Percentiles rank a stretch among this genome's conserved stretches.
Evolutionary conservation across 2,797 vertebrate species (phyloP).

Genomic region (Syndactyla subalaris): DNA sequence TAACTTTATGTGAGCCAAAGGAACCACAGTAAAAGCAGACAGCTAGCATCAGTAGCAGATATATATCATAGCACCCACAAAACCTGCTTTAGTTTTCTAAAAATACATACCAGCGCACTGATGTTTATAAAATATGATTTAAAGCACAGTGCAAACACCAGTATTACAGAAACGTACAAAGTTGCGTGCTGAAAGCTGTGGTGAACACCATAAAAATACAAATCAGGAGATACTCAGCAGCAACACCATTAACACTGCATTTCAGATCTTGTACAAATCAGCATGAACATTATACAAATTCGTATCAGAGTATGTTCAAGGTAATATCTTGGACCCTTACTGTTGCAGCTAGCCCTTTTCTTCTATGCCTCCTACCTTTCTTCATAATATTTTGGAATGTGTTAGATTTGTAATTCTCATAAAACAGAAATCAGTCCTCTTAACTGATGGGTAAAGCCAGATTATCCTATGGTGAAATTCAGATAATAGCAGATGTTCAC

Average conservation of each 20-base stretch:
- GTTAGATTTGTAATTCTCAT: not conserved
- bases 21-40: not conserved
- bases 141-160: not conserved
- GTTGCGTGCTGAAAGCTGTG: not conserved
- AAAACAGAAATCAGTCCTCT: not conserved
- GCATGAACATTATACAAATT: not conserved
- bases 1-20: not conserved
- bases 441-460: not conserved
- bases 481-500: slow-evolving; percentile 3
- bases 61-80: not conserved
- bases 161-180: not conserved
- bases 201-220: slow-evolving; percentile 6
- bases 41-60: not conserved
- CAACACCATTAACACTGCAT: not conserved
- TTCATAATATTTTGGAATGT: not conserved
- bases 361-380: not conserved
- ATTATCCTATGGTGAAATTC: not conserved
- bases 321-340: not conserved
- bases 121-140: not conserved
- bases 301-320: not conserved
- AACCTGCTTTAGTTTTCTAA: not conserved
- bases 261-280: not conserved
- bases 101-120: not conserved
- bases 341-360: not conserved
- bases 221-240: not conserved